Evolutionary conservation across 2,797 vertebrate species (phyloP).

Genomic region (Borostomias antarcticus): DNA sequence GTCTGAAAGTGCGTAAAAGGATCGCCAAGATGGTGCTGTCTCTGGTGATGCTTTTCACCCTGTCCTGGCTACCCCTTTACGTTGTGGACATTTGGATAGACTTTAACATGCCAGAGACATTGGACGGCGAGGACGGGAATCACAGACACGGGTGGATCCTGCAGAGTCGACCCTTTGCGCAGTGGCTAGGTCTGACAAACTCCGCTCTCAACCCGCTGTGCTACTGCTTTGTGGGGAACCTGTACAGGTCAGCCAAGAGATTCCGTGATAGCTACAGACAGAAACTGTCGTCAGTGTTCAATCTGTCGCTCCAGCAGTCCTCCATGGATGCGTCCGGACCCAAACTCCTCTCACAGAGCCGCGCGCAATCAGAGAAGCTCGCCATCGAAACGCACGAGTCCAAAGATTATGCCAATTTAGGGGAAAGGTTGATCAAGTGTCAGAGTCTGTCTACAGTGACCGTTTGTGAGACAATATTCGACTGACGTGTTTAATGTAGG

Average conservation of each 20-base stretch:
- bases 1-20: slow-evolving; percentile 63
- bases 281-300: slow-evolving; percentile 63
- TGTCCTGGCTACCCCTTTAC: slow-evolving; percentile 73
- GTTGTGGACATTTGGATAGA: slow-evolving; percentile 72
- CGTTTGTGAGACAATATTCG: slow-evolving; percentile 59
- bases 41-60: slow-evolving; percentile 69
- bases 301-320: slow-evolving; percentile 36
- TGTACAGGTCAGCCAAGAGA: slow-evolving; percentile 66
- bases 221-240: slow-evolving; percentile 71
- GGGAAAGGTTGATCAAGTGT: slow-evolving; percentile 36
- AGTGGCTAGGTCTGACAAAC: slow-evolving; percentile 76
- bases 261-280: slow-evolving; percentile 64
- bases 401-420: slow-evolving; percentile 13
- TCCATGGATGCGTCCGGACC: slow-evolving; percentile 29
- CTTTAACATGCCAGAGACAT: slow-evolving; percentile 59
- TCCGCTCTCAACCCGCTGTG: slow-evolving; percentile 72
- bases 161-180: slow-evolving; percentile 67
- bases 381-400: slow-evolving; percentile 23
- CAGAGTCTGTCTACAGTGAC: slow-evolving; percentile 48
- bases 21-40: slow-evolving; percentile 72
- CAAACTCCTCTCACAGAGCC: slow-evolving; percentile 31
- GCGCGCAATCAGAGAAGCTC: slow-evolving; percentile 29
- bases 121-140: slow-evolving; percentile 28
- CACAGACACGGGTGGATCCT: slow-evolving; percentile 65
- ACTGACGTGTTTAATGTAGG: slow-evolving; percentile 23